Evolutionary conservation across 2,113 vertebrate genomes (phyloP), one percentile per base, ranked within the genome.

Genomic region (Chloroceryle aenea): DNA sequence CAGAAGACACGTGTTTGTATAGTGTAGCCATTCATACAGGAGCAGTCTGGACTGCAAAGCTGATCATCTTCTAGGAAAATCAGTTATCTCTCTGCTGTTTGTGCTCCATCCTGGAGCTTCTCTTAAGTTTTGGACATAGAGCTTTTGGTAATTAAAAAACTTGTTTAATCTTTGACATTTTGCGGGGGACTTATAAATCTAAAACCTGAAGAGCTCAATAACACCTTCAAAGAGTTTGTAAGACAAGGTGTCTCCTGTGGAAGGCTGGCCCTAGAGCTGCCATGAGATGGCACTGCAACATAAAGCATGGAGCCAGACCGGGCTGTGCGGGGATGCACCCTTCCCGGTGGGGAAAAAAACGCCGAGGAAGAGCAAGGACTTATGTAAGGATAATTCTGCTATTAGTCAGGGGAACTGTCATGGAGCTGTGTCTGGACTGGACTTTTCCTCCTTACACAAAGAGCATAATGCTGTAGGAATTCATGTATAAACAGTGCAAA

Each of bases 261-360:
- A 30, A 42, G 53, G 86, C 74, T 85, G 80, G 91, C 88, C 27
- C 20, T 10, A 14, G 91, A 84, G 66, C 95, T 66, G 87, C 98
- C 98, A 85, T 97, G 12, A 98, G 98, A 95, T 98, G 98, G 98
- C 98, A 97, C 94, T 98, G 92, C 95, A 94, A 74, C 97, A 97
- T 81, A 88, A 92, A 79, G 93, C 96, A 98, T 96, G 96, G 94
- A 34, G 25, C 11, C 8, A 87, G 69, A 26, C 42, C 29, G 55
- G 62, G 71, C 68, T 71, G 48, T 7, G 48, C 68, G 8, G n/a
- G 43, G 53, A 26, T 84, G 85, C 66, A 64, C 67, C 42, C 77
- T 76, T 89, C 85, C 91, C 10, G 53, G 5, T 32, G 86, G 50
- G 18, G 34, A 84, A 29, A n/a, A 53, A 61, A n/a, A 15, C 17